Evolutionary conservation across 2,113 vertebrate genomes (phyloP).

Genomic region (Poeciliopsis occidentalis): DNA sequence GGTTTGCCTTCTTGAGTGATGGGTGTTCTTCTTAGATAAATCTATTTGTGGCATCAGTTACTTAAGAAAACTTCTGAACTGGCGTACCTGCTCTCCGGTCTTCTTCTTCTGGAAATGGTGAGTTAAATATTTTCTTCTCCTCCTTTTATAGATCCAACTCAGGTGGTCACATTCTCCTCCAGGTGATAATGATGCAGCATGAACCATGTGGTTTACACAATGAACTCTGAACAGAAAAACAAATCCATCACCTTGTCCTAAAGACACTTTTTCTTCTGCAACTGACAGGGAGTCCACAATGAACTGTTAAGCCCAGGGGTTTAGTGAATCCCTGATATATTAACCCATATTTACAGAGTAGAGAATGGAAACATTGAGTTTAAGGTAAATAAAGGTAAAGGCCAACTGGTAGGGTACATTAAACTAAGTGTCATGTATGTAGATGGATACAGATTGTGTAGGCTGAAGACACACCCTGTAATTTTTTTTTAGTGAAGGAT

Average conservation of each 20-base stretch:
- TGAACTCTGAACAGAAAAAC: constrained; percentile 27
- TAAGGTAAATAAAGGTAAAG: constrained; percentile 53
- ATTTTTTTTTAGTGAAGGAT: constrained; percentile 3
- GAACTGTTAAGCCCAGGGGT: constrained; percentile 33
- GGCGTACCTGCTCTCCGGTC: constrained; percentile 44
- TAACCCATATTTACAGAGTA: constrained; percentile 26
- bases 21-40: neutral
- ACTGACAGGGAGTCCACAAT: constrained; percentile 54
- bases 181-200: constrained; percentile 24
- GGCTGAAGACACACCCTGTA: constrained; percentile 9
- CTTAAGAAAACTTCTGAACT: neutral
- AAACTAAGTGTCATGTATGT: constrained; percentile 24
- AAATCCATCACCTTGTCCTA: constrained; percentile 7
- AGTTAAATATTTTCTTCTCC: neutral
- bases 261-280: constrained; percentile 31
- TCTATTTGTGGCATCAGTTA: neutral
- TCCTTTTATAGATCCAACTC: constrained; percentile 58
- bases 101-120: constrained; percentile 6
- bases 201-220: constrained; percentile 15
- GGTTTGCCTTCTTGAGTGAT: neutral
- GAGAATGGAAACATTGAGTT: constrained; percentile 26
- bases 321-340: constrained; percentile 31
- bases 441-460: constrained; percentile 27
- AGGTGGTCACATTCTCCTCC: neutral
- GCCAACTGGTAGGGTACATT: constrained; percentile 14